Conservation (phyloP, 2,113 vertebrate species). For the Ornithorhynchus anatinus region DNA sequence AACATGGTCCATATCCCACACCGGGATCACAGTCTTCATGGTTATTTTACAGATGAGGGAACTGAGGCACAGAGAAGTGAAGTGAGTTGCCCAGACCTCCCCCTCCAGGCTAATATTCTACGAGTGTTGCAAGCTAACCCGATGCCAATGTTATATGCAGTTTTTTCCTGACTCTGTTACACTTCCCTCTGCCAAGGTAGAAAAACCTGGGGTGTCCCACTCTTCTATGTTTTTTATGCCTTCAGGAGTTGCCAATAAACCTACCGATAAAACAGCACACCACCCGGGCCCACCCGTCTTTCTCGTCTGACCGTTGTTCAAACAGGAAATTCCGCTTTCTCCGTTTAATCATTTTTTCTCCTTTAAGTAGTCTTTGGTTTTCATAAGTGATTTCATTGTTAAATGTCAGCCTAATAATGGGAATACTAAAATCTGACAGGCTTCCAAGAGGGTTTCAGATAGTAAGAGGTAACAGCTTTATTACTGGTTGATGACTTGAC, state of each 20-base stretch:
- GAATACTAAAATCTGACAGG: constrained; percentile 9
- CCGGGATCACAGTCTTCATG: too few species aligned
- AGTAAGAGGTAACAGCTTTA: constrained; percentile 68
- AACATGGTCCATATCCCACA: too few species aligned
- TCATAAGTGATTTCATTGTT: neutral
- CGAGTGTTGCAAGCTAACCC: too few species aligned
- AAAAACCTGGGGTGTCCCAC: too few species aligned
- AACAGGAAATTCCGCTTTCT: fast-evolving
- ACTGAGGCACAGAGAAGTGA: too few species aligned
- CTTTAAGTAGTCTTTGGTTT: neutral
- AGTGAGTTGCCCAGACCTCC: too few species aligned
- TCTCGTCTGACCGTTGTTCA: neutral
- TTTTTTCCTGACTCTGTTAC: too few species aligned
- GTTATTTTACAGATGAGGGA: too few species aligned
- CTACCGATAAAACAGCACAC: fast-evolving
- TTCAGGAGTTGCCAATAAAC: neutral
- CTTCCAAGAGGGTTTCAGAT: constrained; percentile 51
- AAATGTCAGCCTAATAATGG: neutral
- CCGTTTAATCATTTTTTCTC: neutral
- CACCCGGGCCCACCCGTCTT: neutral
- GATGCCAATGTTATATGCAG: too few species aligned
- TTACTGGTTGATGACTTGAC: constrained; percentile 71
- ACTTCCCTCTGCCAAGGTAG: too few species aligned
- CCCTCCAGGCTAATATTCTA: too few species aligned
- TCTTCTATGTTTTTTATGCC: too few species aligned